phyloP scores from a whole-genome alignment of 1,140 invertebrate genomes.

The Drosophila pruinosa region DNA sequence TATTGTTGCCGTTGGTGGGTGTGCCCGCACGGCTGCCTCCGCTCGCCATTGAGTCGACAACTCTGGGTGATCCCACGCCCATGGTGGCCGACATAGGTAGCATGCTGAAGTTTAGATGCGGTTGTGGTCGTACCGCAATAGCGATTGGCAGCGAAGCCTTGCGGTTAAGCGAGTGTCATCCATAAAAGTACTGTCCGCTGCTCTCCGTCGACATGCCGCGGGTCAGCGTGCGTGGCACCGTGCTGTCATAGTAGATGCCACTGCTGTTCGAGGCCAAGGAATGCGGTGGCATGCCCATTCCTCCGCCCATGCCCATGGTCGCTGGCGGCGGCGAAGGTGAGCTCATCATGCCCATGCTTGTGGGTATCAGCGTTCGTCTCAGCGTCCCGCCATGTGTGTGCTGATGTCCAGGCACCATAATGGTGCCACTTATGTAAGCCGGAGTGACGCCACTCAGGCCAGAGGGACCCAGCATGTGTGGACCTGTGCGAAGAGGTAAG shows the following conservation, averaged over 20 bases:
- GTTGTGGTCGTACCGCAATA: slow-evolving; percentile 47
- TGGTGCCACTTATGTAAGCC: slow-evolving; percentile 57
- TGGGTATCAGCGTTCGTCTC: slow-evolving; percentile 58
- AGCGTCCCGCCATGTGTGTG: slow-evolving; percentile 54
- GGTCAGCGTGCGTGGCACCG: slow-evolving; percentile 53
- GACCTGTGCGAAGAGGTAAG: slow-evolving; percentile 29
- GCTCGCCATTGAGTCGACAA: not conserved
- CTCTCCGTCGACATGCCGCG: slow-evolving; percentile 58
- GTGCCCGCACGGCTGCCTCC: slow-evolving; percentile 42
- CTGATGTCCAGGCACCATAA: slow-evolving; percentile 61
- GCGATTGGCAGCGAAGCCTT: slow-evolving; percentile 66
- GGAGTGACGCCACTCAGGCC: slow-evolving; percentile 49
- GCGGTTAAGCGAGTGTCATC: slow-evolving; percentile 70
- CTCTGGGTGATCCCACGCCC: slow-evolving; percentile 28
- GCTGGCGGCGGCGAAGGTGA: slow-evolving; percentile 48
- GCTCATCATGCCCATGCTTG: slow-evolving; percentile 64
- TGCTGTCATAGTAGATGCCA: slow-evolving; percentile 62
- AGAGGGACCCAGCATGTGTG: slow-evolving; percentile 48
- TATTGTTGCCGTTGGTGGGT: slow-evolving; percentile 37
- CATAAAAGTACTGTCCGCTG: slow-evolving; percentile 60
- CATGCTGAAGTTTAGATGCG: slow-evolving; percentile 55
- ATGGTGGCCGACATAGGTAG: slow-evolving; percentile 58
- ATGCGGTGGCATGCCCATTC: slow-evolving; percentile 30
- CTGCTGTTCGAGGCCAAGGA: slow-evolving; percentile 37
- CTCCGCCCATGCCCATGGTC: slow-evolving; percentile 11